phyloP scores from a whole-genome alignment of 2,888 invertebrate species.

The Drosophila mayaguana region DNA sequence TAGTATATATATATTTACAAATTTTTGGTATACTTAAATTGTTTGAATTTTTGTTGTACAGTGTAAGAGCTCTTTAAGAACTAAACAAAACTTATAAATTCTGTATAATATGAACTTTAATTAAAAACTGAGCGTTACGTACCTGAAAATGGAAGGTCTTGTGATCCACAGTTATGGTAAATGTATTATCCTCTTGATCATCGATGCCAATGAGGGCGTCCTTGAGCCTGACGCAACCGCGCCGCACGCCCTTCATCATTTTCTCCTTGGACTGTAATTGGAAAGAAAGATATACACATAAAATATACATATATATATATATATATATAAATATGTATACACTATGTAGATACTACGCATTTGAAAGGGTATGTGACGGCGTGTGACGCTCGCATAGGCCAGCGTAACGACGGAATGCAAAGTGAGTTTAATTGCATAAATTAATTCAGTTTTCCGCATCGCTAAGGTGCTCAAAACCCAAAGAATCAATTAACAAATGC shows the following conservation, averaged over 20 bases:
- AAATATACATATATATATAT: no score
- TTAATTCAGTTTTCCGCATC: conserved; percentile 20
- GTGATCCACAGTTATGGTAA: conserved; percentile 99
- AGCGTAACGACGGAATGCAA: conserved; percentile 14
- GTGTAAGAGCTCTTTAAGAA: no score
- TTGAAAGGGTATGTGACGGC: background rate
- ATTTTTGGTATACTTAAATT: background rate
- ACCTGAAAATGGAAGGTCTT: conserved; percentile 99
- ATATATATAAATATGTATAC: background rate
- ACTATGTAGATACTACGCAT: conserved; percentile 3
- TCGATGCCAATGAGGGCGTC: conserved; percentile 99
- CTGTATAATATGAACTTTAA: no score
- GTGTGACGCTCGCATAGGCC: conserved; percentile 32
- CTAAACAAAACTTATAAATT: no score
- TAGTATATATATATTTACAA: background rate
- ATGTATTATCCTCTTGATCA: conserved; percentile 99
- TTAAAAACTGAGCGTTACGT: conserved; percentile 16
- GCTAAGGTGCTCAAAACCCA: conserved; percentile 34
- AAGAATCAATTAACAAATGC: conserved; percentile 13
- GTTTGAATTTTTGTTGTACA: no score
- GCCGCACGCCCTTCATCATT: conserved; percentile 98
- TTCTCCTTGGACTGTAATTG: conserved; percentile 96
- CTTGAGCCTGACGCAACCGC: conserved; percentile 98
- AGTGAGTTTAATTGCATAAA: conserved; percentile 34
- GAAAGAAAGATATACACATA: background rate